Evolutionary conservation across 2,888 invertebrate genomes (phyloP).

Genomic region (Drosophila acutilabella): DNA sequence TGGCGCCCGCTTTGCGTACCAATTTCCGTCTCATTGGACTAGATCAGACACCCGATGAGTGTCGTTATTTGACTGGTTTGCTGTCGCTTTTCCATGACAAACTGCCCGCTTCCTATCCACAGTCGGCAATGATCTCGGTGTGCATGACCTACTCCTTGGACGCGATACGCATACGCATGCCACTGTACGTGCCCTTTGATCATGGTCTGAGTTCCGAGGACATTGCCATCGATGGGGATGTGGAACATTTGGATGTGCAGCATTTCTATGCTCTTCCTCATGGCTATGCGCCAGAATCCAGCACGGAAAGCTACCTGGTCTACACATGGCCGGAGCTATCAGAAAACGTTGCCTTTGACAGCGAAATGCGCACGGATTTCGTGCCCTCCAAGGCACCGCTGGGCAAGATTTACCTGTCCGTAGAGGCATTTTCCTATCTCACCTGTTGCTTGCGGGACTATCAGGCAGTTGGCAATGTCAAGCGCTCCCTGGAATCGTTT

Average conservation of each 20-base stretch:
- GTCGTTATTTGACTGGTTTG: constrained; percentile 92
- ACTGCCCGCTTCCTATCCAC: constrained; percentile 88
- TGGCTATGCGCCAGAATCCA: constrained; percentile 93
- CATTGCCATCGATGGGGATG: constrained; percentile 54
- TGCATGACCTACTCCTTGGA: constrained; percentile 88
- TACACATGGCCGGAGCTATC: constrained; percentile 94
- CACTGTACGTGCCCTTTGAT: constrained; percentile 72
- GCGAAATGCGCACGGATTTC: constrained; percentile 94
- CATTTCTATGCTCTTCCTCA: constrained; percentile 89
- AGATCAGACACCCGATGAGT: constrained; percentile 91
- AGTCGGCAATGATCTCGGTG: constrained; percentile 89
- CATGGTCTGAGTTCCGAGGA: constrained; percentile 67
- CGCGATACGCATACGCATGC: constrained; percentile 83
- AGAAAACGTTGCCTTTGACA: constrained; percentile 95
- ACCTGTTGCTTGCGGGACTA: constrained; percentile 91
- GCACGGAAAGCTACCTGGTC: constrained; percentile 91
- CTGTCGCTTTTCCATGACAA: constrained; percentile 96
- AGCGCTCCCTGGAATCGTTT: constrained; percentile 71
- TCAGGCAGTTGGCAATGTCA: constrained; percentile 87
- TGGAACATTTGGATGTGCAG: constrained; percentile 44
- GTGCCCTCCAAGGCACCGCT: constrained; percentile 92
- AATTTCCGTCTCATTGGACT: constrained; percentile 96
- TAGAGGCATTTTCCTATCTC: constrained; percentile 91
- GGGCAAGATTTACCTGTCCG: constrained; percentile 88
- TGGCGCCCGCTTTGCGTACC: constrained; percentile 90